Evolutionary conservation across 2,888 invertebrate genomes (phyloP).

Genomic region (Dyspetes luteomarginatus): DNA sequence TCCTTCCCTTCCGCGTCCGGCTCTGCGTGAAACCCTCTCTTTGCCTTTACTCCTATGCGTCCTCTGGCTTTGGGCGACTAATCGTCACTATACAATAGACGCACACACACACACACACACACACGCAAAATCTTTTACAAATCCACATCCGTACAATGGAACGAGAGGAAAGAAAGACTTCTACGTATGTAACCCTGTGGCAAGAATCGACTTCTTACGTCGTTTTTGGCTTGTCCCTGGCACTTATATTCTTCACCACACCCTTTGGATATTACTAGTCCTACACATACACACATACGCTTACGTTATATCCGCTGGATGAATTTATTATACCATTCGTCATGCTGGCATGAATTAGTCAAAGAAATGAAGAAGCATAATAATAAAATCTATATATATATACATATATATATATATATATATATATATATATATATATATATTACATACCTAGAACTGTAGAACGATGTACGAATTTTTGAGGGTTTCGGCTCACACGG

Average conservation of each 20-base stretch:
- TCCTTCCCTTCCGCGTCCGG: slow-evolving; percentile 40
- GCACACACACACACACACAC: slow-evolving; percentile 17
- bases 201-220: slow-evolving; percentile 60
- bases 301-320: slow-evolving; percentile 15
- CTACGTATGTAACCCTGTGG: slow-evolving; percentile 51
- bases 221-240: slow-evolving; percentile 6
- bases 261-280: slow-evolving; percentile 17
- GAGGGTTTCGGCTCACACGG: not conserved
- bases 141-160: slow-evolving; percentile 36
- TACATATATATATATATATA: too few relatives aligned
- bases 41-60: slow-evolving; percentile 45
- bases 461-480: not conserved
- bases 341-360: slow-evolving; percentile 23
- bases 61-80: slow-evolving; percentile 57
- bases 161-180: slow-evolving; percentile 41
- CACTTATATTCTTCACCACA: not conserved
- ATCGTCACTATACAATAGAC: slow-evolving; percentile 53
- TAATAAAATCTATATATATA: slow-evolving; percentile 28
- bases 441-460: not conserved
- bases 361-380: slow-evolving; percentile 16
- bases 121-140: slow-evolving; percentile 37
- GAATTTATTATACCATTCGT: slow-evolving; percentile 49
- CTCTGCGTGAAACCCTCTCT: slow-evolving; percentile 30
- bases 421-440: not conserved
- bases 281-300: slow-evolving; percentile 2